Evolutionary conservation across 2,113 vertebrate genomes (phyloP), one percentile per base, ranked within the genome.

Genomic region (Silurus glanis): DNA sequence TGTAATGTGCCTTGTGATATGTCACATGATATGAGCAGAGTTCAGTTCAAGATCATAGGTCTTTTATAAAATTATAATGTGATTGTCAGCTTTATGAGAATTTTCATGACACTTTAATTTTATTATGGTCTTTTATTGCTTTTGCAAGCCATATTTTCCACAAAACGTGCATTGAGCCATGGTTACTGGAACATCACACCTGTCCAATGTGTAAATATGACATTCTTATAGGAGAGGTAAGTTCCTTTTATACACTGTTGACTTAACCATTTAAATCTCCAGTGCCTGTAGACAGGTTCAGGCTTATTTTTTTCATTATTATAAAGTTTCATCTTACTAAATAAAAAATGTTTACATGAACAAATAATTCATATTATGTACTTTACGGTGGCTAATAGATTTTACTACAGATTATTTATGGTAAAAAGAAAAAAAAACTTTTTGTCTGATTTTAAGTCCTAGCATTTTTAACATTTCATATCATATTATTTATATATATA

Each of bases 121-220:
- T 75, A 84, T 72, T 64, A 16, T 84, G 45, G 13, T 14, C 47
- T 51, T 64, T 85, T 78, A 9, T 85, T 61, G 6, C 58, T 37
- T 9, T 49, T 76, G 47, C 74, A 78, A 97, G 96, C 89, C 96
- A 97, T 83, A 92, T 96, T 87, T 97, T 97, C 92, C 96, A 97
- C 90, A 97, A 97, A 92, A 93, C 88, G 23, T 97, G 96, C 72
- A 94, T 97, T 89, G 96, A 97, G 67, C 96, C 96, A 4, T 97
- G 96, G 96, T 92, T 97, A 64, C 91, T 97, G 88, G 96, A 97
- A 83, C 96, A 96, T 8, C 93, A 96, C 88, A 97, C 96, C 0
- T 97, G 96, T 83, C 96, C 96, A 0, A 96, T 97, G 95, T 97
- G 96, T 92, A 97, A 97, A 88, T 96, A 95, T 92, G 96, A 97